Conservation (phyloP, 2,888 invertebrate genomes). For the Drosophila neotestacea region DNA sequence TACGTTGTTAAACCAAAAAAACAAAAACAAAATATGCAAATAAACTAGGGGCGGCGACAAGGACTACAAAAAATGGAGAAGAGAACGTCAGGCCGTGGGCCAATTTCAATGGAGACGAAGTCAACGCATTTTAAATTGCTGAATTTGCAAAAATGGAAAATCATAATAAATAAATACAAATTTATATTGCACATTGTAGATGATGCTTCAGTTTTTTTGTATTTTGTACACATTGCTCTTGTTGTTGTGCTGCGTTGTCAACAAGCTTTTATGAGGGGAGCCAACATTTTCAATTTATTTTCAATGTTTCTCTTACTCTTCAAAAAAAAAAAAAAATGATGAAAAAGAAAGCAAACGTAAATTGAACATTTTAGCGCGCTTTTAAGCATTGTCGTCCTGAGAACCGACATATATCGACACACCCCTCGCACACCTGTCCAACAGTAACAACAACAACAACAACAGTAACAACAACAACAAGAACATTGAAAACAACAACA, state of each 20-base stretch:
- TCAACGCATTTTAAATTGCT: slow-evolving; percentile 61
- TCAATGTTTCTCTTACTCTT: slow-evolving; percentile 62
- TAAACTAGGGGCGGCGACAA: slow-evolving; percentile 20
- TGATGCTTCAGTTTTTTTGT: slow-evolving; percentile 38
- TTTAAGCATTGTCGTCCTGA: slow-evolving; percentile 68
- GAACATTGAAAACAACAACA: slow-evolving; percentile 15
- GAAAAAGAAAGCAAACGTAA: slow-evolving; percentile 65
- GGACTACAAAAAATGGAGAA: slow-evolving; percentile 1
- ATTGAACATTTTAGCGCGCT: slow-evolving; percentile 82
- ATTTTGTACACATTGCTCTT: slow-evolving; percentile 6
- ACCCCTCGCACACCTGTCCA: slow-evolving; percentile 62
- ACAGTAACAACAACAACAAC: slow-evolving; percentile 47
- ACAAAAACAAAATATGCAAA: slow-evolving; percentile 35
- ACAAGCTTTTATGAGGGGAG: slow-evolving; percentile 59
- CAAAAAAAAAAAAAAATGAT: slow-evolving; percentile 24
- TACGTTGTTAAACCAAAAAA: slow-evolving; percentile 49
- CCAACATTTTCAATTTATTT: slow-evolving; percentile 76
- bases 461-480: neutral
- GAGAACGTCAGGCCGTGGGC: slow-evolving; percentile 28
- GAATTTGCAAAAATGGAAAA: slow-evolving; percentile 59
- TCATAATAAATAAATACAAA: slow-evolving; percentile 81
- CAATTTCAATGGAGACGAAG: slow-evolving; percentile 57
- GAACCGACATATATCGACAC: slow-evolving; percentile 16
- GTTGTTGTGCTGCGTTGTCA: slow-evolving; percentile 54
- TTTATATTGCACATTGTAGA: slow-evolving; percentile 69